A percentile compares a stretch with the other conserved stretches of the same genome.
Evolutionary conservation across 64 coral and sea anemone species (phyloP).

Genomic region (Montipora sp.): DNA sequence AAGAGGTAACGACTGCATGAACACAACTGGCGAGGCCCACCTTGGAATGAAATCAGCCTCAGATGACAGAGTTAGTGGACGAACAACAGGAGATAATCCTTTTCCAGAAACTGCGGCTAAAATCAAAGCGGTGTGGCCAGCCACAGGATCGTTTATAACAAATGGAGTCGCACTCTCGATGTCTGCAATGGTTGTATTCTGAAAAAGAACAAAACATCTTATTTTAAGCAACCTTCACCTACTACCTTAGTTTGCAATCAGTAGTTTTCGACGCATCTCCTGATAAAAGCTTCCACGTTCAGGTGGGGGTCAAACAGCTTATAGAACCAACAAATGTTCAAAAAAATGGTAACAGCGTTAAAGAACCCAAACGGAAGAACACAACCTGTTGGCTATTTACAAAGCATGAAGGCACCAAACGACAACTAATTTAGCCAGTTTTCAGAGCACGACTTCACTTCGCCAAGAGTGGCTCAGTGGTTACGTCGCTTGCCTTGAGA

Average conservation of each 20-base stretch:
- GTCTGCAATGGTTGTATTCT: slow-evolving; percentile 75
- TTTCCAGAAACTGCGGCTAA: slow-evolving; percentile 64
- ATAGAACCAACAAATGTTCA: too few species aligned
- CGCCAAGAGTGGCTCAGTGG: too few species aligned
- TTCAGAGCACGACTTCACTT: too few species aligned
- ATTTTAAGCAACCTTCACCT: background rate
- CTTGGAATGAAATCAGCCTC: slow-evolving; percentile 92
- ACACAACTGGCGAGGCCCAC: slow-evolving; percentile 9
- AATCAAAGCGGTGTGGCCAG: slow-evolving; percentile 59
- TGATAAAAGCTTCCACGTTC: too few species aligned
- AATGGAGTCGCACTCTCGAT: slow-evolving; percentile 69
- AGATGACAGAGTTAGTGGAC: slow-evolving; percentile 64
- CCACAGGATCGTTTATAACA: slow-evolving; percentile 61
- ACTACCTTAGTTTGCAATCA: too few species aligned
- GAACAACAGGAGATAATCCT: slow-evolving; percentile 67
- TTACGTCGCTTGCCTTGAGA: too few species aligned
- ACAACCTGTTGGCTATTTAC: too few species aligned
- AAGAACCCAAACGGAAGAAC: background rate
- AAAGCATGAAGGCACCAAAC: too few species aligned
- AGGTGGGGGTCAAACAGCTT: too few species aligned
- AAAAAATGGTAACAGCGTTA: background rate
- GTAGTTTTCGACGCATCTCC: too few species aligned
- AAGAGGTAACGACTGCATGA: background rate
- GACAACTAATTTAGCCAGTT: too few species aligned
- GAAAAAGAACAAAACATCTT: background rate